Evolutionary conservation across 2,797 vertebrate species (phyloP).

Genomic region (Tragelaphus oryx): DNA sequence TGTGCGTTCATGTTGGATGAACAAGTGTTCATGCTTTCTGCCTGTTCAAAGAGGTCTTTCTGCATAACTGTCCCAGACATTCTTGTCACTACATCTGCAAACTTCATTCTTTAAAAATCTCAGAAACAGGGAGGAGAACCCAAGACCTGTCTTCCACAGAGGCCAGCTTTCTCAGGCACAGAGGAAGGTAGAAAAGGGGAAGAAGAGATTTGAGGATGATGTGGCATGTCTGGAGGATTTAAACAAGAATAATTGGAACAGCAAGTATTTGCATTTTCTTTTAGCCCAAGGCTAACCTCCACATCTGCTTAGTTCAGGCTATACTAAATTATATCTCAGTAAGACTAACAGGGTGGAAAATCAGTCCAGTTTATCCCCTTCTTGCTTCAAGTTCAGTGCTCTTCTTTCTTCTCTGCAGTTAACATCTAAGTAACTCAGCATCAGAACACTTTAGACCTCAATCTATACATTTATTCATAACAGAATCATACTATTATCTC

Average conservation of each 20-base stretch:
- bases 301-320: conserved; percentile 24
- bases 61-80: neutral
- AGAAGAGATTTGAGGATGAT: neutral
- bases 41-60: neutral
- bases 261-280: conserved; percentile 39
- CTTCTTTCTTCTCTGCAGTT: neutral
- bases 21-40: neutral
- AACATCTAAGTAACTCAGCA: neutral
- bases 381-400: neutral
- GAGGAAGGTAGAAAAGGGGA: neutral
- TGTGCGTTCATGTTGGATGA: neutral
- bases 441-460: neutral
- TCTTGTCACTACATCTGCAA: neutral
- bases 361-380: neutral
- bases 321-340: conserved; percentile 24
- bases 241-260: neutral
- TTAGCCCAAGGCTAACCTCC: neutral
- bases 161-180: neutral
- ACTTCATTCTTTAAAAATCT: neutral
- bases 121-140: neutral
- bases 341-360: conserved; percentile 29
- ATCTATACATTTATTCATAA: neutral
- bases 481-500: neutral
- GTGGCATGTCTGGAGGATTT: neutral
- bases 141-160: neutral